Percentiles rank a stretch among this genome's conserved stretches.
These are phyloP conservation scores for Drosophila testacea DNA, from an alignment of 2,888 invertebrate genomes.

Conservation along the genomic window DNA sequence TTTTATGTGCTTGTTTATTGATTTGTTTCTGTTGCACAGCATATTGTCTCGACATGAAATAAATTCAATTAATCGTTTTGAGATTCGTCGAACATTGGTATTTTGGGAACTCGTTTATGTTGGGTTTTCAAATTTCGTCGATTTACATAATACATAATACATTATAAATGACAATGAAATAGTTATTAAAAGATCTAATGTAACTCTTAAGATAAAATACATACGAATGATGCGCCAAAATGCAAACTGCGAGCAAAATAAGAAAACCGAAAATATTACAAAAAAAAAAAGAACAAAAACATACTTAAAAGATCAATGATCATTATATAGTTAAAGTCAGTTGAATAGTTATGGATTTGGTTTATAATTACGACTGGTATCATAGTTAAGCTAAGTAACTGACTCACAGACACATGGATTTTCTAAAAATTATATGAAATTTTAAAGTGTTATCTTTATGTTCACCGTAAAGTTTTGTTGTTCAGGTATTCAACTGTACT, in stretches of 20 bases:
- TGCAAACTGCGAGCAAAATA: slow-evolving; percentile 47
- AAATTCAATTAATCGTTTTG: neutral
- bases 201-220: slow-evolving; percentile 61
- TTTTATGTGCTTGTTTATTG: slow-evolving; percentile 14
- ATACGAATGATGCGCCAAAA: slow-evolving; percentile 69
- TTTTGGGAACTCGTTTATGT: slow-evolving; percentile 20
- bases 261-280: slow-evolving; percentile 44
- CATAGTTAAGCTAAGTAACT: slow-evolving; percentile 73
- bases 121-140: slow-evolving; percentile 27
- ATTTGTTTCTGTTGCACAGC: slow-evolving; percentile 3
- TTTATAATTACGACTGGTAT: slow-evolving; percentile 71
- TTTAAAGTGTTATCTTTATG: slow-evolving; percentile 12
- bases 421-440: slow-evolving; percentile 24
- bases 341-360: slow-evolving; percentile 59
- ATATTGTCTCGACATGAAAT: slow-evolving; percentile 11
- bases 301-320: slow-evolving; percentile 24
- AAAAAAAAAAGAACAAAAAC: no score
- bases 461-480: slow-evolving; percentile 9
- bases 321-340: slow-evolving; percentile 48
- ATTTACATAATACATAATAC: slow-evolving; percentile 25
- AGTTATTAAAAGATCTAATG: slow-evolving; percentile 41
- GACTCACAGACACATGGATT: slow-evolving; percentile 26
- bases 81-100: neutral
- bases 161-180: slow-evolving; percentile 43
- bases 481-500: slow-evolving; percentile 32